phyloP scores from a whole-genome alignment of 2,797 vertebrate species.

The Gorsachius magnificus region DNA sequence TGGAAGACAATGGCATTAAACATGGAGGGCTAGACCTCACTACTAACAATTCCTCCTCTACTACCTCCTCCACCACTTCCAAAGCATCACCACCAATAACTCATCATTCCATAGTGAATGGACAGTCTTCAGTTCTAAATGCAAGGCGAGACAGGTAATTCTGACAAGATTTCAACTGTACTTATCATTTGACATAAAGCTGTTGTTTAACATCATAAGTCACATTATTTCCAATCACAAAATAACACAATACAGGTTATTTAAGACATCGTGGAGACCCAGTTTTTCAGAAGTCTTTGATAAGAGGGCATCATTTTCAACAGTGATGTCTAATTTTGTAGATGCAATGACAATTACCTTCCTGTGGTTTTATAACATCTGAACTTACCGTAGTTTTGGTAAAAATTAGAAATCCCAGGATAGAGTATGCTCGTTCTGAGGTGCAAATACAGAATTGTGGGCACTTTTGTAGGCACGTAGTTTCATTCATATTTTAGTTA shows the following conservation, averaged over 20 bases:
- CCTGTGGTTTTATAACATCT: background rate
- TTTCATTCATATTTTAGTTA: background rate
- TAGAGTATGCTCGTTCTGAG: background rate
- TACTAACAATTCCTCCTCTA: constrained; percentile 95
- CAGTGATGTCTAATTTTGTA: background rate
- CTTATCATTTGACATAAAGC: constrained; percentile 23
- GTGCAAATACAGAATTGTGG: background rate
- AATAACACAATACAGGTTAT: background rate
- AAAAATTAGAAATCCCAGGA: background rate
- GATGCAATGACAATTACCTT: background rate
- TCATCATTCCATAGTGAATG: constrained; percentile 95
- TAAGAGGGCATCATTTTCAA: background rate
- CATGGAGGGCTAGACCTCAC: constrained; percentile 97
- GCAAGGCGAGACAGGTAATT: constrained; percentile 93
- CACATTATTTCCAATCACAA: background rate
- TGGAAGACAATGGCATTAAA: constrained; percentile 98
- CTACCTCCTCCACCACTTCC: constrained; percentile 92
- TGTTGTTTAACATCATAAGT: background rate
- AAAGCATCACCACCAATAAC: constrained; percentile 98
- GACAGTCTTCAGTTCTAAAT: constrained; percentile 95
- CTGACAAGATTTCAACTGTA: background rate
- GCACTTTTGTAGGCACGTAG: background rate
- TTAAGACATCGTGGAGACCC: background rate
- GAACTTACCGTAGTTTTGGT: background rate
- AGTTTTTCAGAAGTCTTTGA: background rate